Percentiles rank a stretch among this genome's conserved stretches.
These are phyloP conservation scores for Menidia beryllina DNA, from an alignment of 2,113 vertebrate species.

Conservation along the genomic window DNA sequence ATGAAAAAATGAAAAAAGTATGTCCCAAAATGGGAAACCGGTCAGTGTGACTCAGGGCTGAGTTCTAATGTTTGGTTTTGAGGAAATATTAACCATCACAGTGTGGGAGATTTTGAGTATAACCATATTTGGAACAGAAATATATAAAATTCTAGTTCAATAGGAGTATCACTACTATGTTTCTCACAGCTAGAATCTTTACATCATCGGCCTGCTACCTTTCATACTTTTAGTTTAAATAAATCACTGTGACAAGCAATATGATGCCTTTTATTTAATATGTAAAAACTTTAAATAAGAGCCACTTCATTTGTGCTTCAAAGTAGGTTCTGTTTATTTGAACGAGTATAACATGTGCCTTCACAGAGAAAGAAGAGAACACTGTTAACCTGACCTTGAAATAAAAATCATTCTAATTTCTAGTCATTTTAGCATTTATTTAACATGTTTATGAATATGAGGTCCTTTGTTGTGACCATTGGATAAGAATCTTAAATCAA, in stretches of 20 bases:
- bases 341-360: conserved; percentile 14
- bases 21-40: not conserved
- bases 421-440: conserved; percentile 3
- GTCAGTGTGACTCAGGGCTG: not conserved
- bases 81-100: not conserved
- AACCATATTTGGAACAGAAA: not conserved
- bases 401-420: not conserved
- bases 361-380: not conserved
- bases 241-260: no score
- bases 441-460: not conserved
- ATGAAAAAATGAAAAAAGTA: not conserved
- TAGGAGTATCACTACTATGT: no score
- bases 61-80: not conserved
- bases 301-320: conserved; percentile 15
- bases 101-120: not conserved
- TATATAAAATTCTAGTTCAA: no score
- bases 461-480: not conserved
- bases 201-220: no score
- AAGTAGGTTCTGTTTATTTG: conserved; percentile 4
- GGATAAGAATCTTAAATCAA: not conserved
- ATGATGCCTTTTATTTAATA: not conserved
- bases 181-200: no score
- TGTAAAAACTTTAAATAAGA: not conserved
- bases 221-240: no score
- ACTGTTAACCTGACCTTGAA: not conserved